Evolutionary conservation across 1,140 invertebrate species (phyloP).

Genomic region (Fragariocoptes setiger): DNA sequence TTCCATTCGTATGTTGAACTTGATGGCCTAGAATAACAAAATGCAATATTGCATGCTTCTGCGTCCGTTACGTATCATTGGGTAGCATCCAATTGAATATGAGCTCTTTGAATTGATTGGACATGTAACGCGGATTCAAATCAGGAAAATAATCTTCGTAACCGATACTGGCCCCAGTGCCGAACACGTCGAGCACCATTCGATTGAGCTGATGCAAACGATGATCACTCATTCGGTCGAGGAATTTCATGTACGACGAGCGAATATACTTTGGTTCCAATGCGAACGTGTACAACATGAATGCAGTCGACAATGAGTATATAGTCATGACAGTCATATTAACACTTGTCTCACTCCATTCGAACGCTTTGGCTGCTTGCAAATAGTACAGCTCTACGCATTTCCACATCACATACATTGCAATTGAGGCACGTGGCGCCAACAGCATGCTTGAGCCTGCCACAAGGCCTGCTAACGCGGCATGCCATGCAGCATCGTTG

Average conservation of each 20-base stretch:
- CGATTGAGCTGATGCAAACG: conserved; percentile 17
- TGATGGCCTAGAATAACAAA: too few species aligned
- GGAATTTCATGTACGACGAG: conserved; percentile 49
- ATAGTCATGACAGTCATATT: conserved; percentile 29
- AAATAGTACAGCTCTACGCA: conserved; percentile 9
- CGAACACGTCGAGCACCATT: conserved; percentile 12
- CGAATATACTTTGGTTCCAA: conserved; percentile 41
- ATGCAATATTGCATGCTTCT: too few species aligned
- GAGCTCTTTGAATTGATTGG: conserved; percentile 11
- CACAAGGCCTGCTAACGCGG: conserved; percentile 8
- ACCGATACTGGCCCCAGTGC: conserved; percentile 10
- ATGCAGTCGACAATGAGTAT: conserved; percentile 41
- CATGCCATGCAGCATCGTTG: conserved; percentile 3
- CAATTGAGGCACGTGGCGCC: conserved; percentile 9
- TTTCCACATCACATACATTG: conserved; percentile 12
- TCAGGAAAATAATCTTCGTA: conserved; percentile 10
- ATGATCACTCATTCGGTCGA: conserved; percentile 35
- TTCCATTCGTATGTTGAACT: too few species aligned
- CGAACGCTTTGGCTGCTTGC: conserved; percentile 7
- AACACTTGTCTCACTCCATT: conserved; percentile 16
- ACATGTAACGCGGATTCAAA: conserved; percentile 10
- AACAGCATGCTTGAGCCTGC: conserved; percentile 8
- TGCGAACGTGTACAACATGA: conserved; percentile 44
- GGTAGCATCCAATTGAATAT: conserved; percentile 11
- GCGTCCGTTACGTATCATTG: too few species aligned